phyloP scores from a whole-genome alignment of 1,140 invertebrate species.

The Ditylenchus dipsaci region DNA sequence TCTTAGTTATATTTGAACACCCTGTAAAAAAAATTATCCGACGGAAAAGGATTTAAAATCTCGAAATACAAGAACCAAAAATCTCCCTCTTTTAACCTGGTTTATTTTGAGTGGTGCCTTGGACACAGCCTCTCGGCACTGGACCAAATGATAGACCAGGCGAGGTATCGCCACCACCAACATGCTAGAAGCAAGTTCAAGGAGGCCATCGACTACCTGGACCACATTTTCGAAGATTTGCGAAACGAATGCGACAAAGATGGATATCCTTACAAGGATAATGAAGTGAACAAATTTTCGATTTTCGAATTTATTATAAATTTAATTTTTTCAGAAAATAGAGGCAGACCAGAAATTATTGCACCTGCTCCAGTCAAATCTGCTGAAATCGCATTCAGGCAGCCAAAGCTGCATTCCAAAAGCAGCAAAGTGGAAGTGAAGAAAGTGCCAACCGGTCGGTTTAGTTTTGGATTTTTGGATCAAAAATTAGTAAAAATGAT shows the following conservation, averaged over 20 bases:
- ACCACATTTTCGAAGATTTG: conserved; percentile 57
- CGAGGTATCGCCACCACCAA: conserved; percentile 44
- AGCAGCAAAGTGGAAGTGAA: background rate
- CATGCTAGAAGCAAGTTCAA: conserved; percentile 56
- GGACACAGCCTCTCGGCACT: conserved; percentile 50
- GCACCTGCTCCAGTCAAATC: background rate
- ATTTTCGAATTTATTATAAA: background rate
- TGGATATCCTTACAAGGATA: conserved; percentile 1
- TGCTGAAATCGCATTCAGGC: background rate
- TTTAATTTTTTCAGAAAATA: background rate
- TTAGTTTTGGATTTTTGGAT: no score
- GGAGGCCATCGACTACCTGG: conserved; percentile 57
- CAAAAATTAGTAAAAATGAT: no score
- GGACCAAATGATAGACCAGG: conserved; percentile 57
- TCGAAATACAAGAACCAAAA: no score
- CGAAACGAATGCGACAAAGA: conserved; percentile 22
- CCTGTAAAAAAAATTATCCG: no score
- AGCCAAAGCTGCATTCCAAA: conserved; percentile 15
- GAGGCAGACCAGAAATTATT: background rate
- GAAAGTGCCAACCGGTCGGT: no score
- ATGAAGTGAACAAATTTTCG: background rate
- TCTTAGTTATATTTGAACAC: no score
- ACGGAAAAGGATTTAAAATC: no score
- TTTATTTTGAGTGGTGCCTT: conserved; percentile 51
- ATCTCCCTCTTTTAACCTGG: no score